Percentiles rank a stretch among this genome's conserved stretches.
These are phyloP conservation scores for Amblyopsis rosae DNA, from an alignment of 2,113 vertebrate species.

Conservation along the genomic window DNA sequence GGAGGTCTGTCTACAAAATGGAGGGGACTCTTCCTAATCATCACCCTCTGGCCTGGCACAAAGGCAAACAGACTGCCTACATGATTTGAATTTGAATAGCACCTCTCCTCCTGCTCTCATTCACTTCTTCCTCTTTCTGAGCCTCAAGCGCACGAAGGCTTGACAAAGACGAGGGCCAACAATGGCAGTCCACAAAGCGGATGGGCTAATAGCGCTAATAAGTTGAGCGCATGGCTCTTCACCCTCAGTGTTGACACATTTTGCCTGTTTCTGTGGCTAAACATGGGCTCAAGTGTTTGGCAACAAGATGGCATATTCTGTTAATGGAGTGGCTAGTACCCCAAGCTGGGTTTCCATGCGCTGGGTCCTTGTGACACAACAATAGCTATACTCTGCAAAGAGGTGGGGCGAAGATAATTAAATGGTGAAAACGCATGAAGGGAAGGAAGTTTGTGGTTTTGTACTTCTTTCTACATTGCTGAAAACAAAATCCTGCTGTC, in stretches of 20 bases:
- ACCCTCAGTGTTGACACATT: constrained; percentile 76
- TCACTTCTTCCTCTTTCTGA: constrained; percentile 43
- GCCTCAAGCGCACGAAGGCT: constrained; percentile 35
- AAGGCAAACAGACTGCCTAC: constrained; percentile 66
- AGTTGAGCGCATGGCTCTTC: constrained; percentile 72
- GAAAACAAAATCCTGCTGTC: constrained; percentile 21
- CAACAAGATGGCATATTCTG: constrained; percentile 59
- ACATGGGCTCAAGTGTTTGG: constrained; percentile 78
- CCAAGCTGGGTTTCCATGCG: constrained; percentile 70
- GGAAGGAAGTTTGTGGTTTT: constrained; percentile 32
- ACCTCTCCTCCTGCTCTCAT: constrained; percentile 17
- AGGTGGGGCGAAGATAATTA: constrained; percentile 64
- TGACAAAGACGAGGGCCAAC: constrained; percentile 68
- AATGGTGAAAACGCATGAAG: constrained; percentile 43
- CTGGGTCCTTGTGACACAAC: constrained; percentile 61
- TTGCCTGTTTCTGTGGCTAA: constrained; percentile 75
- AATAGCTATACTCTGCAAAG: constrained; percentile 52
- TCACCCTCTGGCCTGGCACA: constrained; percentile 68
- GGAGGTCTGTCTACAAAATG: constrained; percentile 59
- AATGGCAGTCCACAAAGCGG: constrained; percentile 75
- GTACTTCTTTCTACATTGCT: not conserved
- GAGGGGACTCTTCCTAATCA: constrained; percentile 74
- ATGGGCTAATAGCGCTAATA: constrained; percentile 80
- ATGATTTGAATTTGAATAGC: constrained; percentile 78
- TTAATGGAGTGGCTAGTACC: constrained; percentile 66